Base-by-base conservation (phyloP, 2,797 vertebrate genomes). In the Pogoniulus pusillus region DNA sequence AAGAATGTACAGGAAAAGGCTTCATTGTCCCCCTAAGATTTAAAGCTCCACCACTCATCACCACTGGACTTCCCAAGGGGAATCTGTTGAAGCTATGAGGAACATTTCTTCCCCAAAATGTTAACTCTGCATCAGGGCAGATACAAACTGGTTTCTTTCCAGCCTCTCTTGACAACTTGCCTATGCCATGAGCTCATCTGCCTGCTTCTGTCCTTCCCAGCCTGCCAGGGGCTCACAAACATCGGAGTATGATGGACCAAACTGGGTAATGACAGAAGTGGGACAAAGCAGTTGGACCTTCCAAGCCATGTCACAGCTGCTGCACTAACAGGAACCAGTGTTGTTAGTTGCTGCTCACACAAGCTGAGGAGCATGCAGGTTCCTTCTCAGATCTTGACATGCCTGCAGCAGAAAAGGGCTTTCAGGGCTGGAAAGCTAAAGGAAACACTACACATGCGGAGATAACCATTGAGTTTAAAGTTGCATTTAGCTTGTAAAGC, bases 401-500 rank as follows among this genome's bases (percentile, higher is more conserved):
- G 87, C 77, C 69, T 72, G 74, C 19, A 65, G 45, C 34, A 93
- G 32, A 80, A 66, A 75, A 53, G n/a, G 37, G 53, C 14, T 79
- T 79, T 77, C 57, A 82, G 62, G 55, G 47, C n/a, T 63, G 32
- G n/a, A 58, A 58, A 73, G 32, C 57, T 39, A 64, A 76, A 65
- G 53, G 5, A 14, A 73, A 62, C 0, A 1, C 41, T 81, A 84
- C 39, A 20, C 43, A 73, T 15, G 63, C 8, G 63, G 10, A 68
- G 66, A 54, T 39, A 66, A 69, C 43, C 32, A 27, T 41, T 11
- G 59, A 82, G 55, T 88, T 92, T 91, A 16, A 94, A 90, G 73
- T 53, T 60, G 39, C 19, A 18, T 82, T 82, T 91, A 90, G n/a
- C 27, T 34, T 5, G 9, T 75, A 88, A 86, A 55, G 34, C 64